Evolutionary conservation across 2,888 invertebrate genomes (phyloP).

Genomic region (Cistogaster globosa): DNA sequence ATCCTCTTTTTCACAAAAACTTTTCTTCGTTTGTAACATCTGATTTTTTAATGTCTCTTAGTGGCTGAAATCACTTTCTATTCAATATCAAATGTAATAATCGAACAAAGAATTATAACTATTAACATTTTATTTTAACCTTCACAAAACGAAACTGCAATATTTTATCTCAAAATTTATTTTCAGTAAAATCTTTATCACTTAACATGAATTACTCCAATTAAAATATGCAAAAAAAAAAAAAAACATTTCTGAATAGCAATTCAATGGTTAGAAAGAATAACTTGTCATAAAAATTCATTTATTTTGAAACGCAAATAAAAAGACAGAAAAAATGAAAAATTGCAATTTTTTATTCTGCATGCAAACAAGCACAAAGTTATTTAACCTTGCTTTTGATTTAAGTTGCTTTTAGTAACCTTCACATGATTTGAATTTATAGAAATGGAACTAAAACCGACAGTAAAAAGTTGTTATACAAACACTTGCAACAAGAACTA

Average conservation of each 20-base stretch:
- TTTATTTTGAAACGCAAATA: constrained; percentile 8
- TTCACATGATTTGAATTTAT: constrained; percentile 62
- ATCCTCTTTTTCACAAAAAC: too few relatives aligned
- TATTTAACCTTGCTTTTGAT: constrained; percentile 62
- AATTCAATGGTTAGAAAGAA: constrained; percentile 13
- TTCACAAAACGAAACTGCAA: too few relatives aligned
- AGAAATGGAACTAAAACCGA: constrained; percentile 38
- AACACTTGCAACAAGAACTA: constrained; percentile 33
- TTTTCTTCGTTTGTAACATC: too few relatives aligned
- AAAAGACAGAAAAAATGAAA: neutral
- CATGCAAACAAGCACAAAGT: constrained; percentile 9
- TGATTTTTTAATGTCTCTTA: too few relatives aligned
- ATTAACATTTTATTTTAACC: too few relatives aligned
- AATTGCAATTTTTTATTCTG: constrained; percentile 27
- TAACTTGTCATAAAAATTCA: constrained; percentile 40
- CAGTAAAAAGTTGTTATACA: constrained; percentile 40
- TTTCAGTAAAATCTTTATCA: too few relatives aligned
- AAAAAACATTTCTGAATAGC: neutral
- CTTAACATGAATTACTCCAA: too few relatives aligned
- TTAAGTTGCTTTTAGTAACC: constrained; percentile 51
- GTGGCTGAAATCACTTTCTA: too few relatives aligned
- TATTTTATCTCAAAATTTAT: too few relatives aligned
- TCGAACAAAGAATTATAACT: too few relatives aligned
- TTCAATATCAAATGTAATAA: too few relatives aligned
- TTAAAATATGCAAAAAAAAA: neutral